Evolutionary conservation across 2,797 vertebrate genomes (phyloP).

Genomic region (Limnodromus scolopaceus): DNA sequence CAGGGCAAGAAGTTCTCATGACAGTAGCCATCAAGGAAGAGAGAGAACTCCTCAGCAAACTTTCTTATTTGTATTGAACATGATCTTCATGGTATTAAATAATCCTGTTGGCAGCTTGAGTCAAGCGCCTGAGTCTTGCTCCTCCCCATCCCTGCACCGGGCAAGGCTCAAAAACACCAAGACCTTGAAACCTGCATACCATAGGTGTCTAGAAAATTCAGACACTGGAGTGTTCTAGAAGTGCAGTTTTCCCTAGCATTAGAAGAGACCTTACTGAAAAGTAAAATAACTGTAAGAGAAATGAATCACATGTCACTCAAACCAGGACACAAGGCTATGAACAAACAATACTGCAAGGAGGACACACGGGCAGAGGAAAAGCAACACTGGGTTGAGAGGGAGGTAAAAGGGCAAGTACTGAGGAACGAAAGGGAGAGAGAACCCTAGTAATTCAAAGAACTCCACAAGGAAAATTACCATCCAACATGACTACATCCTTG

Average conservation of each 20-base stretch:
- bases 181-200: background rate
- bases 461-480: slow-evolving; percentile 76
- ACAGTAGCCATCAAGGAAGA: background rate
- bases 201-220: background rate
- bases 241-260: background rate
- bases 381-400: background rate
- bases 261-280: background rate
- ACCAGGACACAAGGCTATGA: background rate
- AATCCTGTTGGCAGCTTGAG: background rate
- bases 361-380: background rate
- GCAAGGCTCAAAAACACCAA: background rate
- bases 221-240: background rate
- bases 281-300: background rate
- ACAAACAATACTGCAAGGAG: background rate
- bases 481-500: slow-evolving; percentile 89
- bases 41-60: background rate
- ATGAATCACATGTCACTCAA: background rate
- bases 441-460: background rate
- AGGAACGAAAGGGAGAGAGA: background rate
- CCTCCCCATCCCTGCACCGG: background rate
- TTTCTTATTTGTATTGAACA: background rate
- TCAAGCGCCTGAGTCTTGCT: background rate
- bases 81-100: background rate
- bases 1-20: background rate
- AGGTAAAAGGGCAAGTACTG: background rate